Evolutionary conservation across 2,797 vertebrate genomes (phyloP), one percentile per base, ranked within the genome.

Genomic region (Sciurus vulgaris): DNA sequence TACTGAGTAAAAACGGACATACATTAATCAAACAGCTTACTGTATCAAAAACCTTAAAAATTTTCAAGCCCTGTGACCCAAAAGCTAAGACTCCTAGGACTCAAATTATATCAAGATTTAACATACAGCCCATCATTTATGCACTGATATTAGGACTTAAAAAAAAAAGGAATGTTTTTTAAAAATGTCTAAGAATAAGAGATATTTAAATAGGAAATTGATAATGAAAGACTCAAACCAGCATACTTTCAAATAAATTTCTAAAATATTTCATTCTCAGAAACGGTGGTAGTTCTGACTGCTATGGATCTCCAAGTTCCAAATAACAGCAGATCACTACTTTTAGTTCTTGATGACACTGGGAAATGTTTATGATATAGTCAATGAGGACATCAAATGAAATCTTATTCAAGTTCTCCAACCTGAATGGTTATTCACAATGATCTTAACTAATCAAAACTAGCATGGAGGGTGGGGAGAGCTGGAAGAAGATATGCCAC

Each of bases 41-140:
- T 54, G 10, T 79, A 88, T 83, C 1, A 88, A 65, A 7, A 33
- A 35, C 44, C 73, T 82, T 88, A 83, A 85, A 74, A 67, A 2
- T 47, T 78, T 89, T 54, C 35, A 82, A 82, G 20, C 13, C 65
- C 54, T 76, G 35, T 67, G 14, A 95, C 20, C 49, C 38, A 65
- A 78, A 51, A 56, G 3, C 81, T 92, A 95, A 7, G 9, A 84
- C 15, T 81, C 51, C 78, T 33, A 95, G 33, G n/a, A 69, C 54
- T 74, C 51, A 87, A 38, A 91, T 56, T 77, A 33, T 41, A 89
- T 91, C 30, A 93, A 93, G 95, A 79, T 73, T 51, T 92, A 76
- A 86, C 8, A 83, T 56, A 76, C 9, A n/a, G 63, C 35, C 69
- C 89, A 91, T 81, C 20, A 77, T 72, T 72, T 63, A 88, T 11